Conservation (phyloP, 2,113 vertebrate genomes). For the Epinephelus cyanopodus region DNA sequence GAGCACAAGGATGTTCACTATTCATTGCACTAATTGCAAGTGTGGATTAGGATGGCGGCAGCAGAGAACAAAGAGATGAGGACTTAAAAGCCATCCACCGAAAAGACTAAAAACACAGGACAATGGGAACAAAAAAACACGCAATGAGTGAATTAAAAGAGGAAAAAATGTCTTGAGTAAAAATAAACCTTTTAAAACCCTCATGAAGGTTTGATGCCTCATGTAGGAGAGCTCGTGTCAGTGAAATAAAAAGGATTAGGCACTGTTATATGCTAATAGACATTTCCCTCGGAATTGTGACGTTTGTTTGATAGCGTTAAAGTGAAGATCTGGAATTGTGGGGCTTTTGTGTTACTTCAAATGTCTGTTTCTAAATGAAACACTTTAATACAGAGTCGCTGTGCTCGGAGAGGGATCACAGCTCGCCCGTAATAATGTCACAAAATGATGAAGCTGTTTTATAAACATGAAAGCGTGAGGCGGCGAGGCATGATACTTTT, state of each 20-base stretch:
- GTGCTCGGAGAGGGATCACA: slow-evolving; percentile 26
- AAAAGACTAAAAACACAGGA: slow-evolving; percentile 37
- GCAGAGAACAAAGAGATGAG: slow-evolving; percentile 44
- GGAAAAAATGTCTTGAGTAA: not conserved
- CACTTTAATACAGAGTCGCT: slow-evolving; percentile 27
- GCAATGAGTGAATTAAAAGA: not conserved
- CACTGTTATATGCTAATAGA: slow-evolving; percentile 23
- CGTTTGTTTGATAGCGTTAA: slow-evolving; percentile 32
- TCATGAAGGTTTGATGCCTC: slow-evolving; percentile 7
- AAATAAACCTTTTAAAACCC: slow-evolving; percentile 43
- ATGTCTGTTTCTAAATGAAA: slow-evolving; percentile 49
- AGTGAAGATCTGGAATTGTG: slow-evolving; percentile 32
- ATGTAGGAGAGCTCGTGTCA: slow-evolving; percentile 17
- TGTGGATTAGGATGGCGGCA: slow-evolving; percentile 39
- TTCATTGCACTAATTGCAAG: slow-evolving; percentile 52
- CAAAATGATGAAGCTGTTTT: slow-evolving; percentile 62
- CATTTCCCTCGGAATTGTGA: slow-evolving; percentile 27
- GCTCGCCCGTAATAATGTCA: slow-evolving; percentile 49
- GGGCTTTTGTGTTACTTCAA: slow-evolving; percentile 40
- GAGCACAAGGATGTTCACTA: slow-evolving; percentile 22
- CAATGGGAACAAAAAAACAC: not conserved
- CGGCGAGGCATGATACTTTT: slow-evolving; percentile 19
- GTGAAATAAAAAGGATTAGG: slow-evolving; percentile 52
- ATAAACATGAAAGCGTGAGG: slow-evolving; percentile 67
- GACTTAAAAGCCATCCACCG: slow-evolving; percentile 46